A percentile compares a stretch with the other conserved stretches of the same genome.
These are phyloP conservation scores for Rhegmatorhina hoffmannsi DNA, from an alignment of 2,113 vertebrate genomes.

Conservation along the genomic window DNA sequence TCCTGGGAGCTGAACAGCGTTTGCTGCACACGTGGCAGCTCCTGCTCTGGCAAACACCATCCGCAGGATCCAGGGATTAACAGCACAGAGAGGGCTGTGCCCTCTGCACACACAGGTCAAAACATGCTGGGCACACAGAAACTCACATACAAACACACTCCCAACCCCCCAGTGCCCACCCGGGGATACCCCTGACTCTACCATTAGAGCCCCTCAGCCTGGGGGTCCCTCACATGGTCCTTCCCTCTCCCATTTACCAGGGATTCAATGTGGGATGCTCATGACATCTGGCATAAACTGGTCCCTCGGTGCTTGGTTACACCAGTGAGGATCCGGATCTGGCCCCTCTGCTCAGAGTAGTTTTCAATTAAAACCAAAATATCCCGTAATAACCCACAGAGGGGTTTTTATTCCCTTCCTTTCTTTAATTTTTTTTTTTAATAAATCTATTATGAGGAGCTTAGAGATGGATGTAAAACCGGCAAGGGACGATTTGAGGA, in stretches of 20 bases:
- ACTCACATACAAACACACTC: neutral
- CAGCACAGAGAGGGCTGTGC: accelerated
- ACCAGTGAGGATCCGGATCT: accelerated
- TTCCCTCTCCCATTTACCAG: neutral
- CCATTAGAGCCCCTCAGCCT: neutral
- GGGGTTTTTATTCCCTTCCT: neutral
- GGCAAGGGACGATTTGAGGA: neutral
- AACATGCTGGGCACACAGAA: neutral
- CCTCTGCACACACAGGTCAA: neutral
- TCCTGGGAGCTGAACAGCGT: accelerated
- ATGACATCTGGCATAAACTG: accelerated
- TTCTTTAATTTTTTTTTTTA: neutral
- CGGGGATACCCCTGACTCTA: neutral
- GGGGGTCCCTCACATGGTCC: neutral
- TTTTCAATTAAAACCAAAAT: constrained; percentile 42
- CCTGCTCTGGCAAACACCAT: accelerated
- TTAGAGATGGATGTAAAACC: constrained; percentile 15
- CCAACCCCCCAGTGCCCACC: neutral
- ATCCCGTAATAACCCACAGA: constrained; percentile 15
- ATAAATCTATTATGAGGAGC: constrained; percentile 34
- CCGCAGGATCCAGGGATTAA: neutral
- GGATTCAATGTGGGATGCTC: neutral
- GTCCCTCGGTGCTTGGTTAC: neutral
- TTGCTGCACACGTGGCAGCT: neutral
- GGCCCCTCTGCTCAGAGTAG: neutral